Base-by-base conservation (phyloP, 2,113 vertebrate genomes). In the Euleptes europaea region DNA sequence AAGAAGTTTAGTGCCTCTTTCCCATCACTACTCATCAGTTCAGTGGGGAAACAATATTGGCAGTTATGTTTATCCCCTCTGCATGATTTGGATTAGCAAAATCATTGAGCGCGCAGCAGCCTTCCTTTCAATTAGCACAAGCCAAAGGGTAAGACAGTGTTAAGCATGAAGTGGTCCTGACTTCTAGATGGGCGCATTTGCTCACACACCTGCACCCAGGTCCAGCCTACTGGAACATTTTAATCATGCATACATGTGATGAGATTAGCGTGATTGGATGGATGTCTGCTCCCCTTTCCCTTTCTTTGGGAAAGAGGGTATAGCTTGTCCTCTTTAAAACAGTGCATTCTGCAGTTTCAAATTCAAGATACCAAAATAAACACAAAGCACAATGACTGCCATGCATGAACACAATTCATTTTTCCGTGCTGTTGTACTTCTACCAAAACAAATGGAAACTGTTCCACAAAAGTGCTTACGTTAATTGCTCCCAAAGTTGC, bases 181-280 rank as follows among this genome's bases (percentile, higher is more conserved):
- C 31, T 88, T 90, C 33, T 31, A 9, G 9, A 78, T 75, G 74
- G 35, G 65, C 3, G 1, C 33, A 65, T 0, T 0, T 14, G 63
- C n/a, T 86, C 75, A 71, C 67, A 87, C 23, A 90, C n/a, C 19
- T 76, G 54, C 84, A 89, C 5, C 66, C 0, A 65, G 47, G 9
- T 10, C 81, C 2, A 90, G 23, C n/a, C 73, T 84, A 65, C 84
- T 89, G 88, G 90, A 88, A 86, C 44, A 76, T 84, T 89, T 82
- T 71, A 75, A 81, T 23, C 65, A 11, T 3, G 49, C 13, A 78
- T 51, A 77, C 1, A 21, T 15, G 78, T 23, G 12, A 7, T 23
- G 66, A 82, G 69, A 75, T 78, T 78, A 76, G 26, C 51, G 67
- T 57, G 51, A 57, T 26, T 42, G 44, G 82, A 44, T 83, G 14